Evolutionary conservation across 2,888 invertebrate species (phyloP).

Genomic region (Cephus rjabovi): DNA sequence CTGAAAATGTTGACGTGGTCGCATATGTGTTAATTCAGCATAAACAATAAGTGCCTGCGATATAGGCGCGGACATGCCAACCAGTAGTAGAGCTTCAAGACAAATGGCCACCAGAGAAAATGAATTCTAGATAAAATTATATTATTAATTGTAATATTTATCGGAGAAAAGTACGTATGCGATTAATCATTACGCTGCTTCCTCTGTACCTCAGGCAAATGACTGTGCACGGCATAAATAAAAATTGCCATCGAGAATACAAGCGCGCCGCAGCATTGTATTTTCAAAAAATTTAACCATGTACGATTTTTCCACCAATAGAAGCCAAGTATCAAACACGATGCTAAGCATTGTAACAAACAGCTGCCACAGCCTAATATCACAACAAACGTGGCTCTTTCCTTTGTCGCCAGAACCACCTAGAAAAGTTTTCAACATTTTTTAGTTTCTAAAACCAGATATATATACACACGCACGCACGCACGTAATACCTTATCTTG

Average conservation of each 20-base stretch:
- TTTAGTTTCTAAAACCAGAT: neutral
- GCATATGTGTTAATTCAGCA: constrained; percentile 75
- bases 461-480: no score
- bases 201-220: constrained; percentile 58
- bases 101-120: constrained; percentile 73
- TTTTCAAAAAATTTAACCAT: constrained; percentile 75
- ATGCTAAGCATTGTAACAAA: constrained; percentile 67
- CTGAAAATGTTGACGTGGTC: constrained; percentile 69
- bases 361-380: constrained; percentile 70
- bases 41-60: constrained; percentile 79
- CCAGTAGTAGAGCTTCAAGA: constrained; percentile 75
- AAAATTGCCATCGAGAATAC: constrained; percentile 77
- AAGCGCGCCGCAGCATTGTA: constrained; percentile 77
- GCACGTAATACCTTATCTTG: neutral
- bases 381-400: constrained; percentile 64
- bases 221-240: constrained; percentile 61
- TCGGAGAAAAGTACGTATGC: neutral
- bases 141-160: constrained; percentile 2
- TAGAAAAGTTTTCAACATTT: constrained; percentile 19
- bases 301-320: constrained; percentile 69
- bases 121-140: constrained; percentile 67
- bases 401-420: constrained; percentile 53
- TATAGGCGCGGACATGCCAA: constrained; percentile 78
- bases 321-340: constrained; percentile 67
- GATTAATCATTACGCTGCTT: constrained; percentile 2